Percentiles rank a stretch among this genome's conserved stretches.
These are phyloP conservation scores for Doris montereyensis DNA, from an alignment of 2,888 invertebrate species.

Conservation along the genomic window DNA sequence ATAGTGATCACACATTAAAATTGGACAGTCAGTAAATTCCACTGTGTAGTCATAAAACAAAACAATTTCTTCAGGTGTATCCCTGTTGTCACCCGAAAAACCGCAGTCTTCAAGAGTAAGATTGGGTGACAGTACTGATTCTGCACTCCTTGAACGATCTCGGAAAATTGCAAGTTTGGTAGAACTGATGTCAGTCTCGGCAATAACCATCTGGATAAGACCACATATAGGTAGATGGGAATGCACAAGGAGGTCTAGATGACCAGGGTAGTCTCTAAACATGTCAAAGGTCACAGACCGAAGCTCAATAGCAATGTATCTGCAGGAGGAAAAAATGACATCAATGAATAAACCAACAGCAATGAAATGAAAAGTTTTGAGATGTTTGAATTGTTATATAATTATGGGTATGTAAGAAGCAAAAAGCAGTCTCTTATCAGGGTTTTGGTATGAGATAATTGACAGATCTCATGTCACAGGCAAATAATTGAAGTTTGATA, in stretches of 20 bases:
- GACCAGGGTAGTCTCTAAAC: constrained; percentile 61
- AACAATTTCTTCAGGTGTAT: constrained; percentile 60
- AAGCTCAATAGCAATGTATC: constrained; percentile 49
- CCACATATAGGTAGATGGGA: constrained; percentile 62
- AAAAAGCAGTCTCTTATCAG: not conserved
- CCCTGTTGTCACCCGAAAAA: constrained; percentile 56
- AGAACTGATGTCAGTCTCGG: constrained; percentile 60
- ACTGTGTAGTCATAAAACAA: constrained; percentile 69
- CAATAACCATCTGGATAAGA: constrained; percentile 60
- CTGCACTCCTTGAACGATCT: constrained; percentile 59
- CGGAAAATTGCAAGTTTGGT: constrained; percentile 65
- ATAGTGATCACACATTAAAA: constrained; percentile 69
- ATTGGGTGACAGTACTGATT: constrained; percentile 58
- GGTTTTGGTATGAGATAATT: too few species aligned
- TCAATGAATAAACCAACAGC: not conserved
- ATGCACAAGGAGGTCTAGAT: constrained; percentile 64
- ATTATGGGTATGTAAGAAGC: too few species aligned
- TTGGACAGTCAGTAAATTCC: constrained; percentile 68
- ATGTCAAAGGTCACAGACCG: constrained; percentile 67
- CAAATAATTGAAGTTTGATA: too few species aligned
- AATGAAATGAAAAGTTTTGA: constrained; percentile 3
- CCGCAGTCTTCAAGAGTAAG: constrained; percentile 64
- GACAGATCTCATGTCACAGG: too few species aligned
- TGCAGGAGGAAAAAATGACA: constrained; percentile 13
- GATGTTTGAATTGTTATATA: not conserved